Percentiles rank a stretch among this genome's conserved stretches.
These are phyloP conservation scores for Macheiramphus alcinus DNA, from an alignment of 2,113 vertebrate genomes.

Conservation along the genomic window DNA sequence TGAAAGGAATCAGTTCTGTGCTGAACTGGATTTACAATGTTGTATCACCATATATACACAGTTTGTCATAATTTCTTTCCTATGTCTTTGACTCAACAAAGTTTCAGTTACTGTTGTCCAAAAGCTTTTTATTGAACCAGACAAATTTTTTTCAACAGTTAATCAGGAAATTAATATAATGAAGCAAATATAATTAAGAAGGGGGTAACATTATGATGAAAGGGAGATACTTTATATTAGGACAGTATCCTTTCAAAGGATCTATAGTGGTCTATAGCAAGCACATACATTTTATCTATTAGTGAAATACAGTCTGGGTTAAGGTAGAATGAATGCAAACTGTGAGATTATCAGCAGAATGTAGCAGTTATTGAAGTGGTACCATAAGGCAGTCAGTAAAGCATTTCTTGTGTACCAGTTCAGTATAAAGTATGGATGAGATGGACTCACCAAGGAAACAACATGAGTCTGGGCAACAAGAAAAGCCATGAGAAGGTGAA, in stretches of 20 bases:
- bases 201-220: neutral
- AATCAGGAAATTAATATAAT: neutral
- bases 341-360: neutral
- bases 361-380: neutral
- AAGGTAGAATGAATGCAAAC: neutral
- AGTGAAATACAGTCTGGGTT: neutral
- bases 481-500: neutral
- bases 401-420: neutral
- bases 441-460: neutral
- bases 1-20: neutral
- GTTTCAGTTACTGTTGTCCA: neutral
- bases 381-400: neutral
- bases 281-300: neutral
- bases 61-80: neutral
- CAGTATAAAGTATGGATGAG: neutral
- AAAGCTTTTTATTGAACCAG: neutral
- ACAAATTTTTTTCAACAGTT: neutral
- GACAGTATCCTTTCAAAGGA: neutral
- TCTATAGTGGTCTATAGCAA: neutral
- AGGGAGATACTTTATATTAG: neutral
- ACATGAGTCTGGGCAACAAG: neutral
- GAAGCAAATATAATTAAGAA: neutral
- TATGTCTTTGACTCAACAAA: neutral
- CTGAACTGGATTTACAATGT: accelerated
- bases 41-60: neutral